Evolutionary conservation across 2,113 vertebrate genomes (phyloP).

Genomic region (Tragelaphus buxtoni): DNA sequence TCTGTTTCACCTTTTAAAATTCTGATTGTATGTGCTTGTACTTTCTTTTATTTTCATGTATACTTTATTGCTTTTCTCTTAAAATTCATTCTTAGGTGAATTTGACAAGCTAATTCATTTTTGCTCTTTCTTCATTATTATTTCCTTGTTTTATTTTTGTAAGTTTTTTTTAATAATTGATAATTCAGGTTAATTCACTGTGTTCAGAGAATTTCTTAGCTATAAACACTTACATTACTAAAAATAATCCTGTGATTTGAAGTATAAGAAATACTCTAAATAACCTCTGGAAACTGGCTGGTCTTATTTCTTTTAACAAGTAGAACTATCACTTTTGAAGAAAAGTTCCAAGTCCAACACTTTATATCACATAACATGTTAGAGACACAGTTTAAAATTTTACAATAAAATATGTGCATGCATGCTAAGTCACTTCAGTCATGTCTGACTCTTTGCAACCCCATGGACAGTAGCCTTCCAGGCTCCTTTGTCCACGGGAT

Average conservation of each 20-base stretch:
- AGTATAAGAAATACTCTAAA: neutral
- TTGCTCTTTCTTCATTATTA: neutral
- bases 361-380: neutral
- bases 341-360: neutral
- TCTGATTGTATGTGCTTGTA: neutral
- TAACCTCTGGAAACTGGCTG: neutral
- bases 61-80: neutral
- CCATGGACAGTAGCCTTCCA: neutral
- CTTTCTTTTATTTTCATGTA: neutral
- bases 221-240: neutral
- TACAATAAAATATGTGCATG: neutral
- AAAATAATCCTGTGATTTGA: neutral
- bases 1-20: neutral
- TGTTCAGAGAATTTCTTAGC: neutral
- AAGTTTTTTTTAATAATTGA: neutral
- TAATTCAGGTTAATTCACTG: neutral
- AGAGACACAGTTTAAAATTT: neutral
- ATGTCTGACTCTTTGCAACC: neutral
- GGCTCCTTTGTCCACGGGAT: neutral
- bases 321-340: neutral
- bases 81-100: neutral
- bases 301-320: neutral
- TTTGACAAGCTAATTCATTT: neutral
- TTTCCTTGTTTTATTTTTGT: neutral
- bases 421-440: neutral